Evolutionary conservation across 2,888 invertebrate genomes (phyloP), one percentile per base, ranked within the genome.

Genomic region (Ephialtes manifestator): DNA sequence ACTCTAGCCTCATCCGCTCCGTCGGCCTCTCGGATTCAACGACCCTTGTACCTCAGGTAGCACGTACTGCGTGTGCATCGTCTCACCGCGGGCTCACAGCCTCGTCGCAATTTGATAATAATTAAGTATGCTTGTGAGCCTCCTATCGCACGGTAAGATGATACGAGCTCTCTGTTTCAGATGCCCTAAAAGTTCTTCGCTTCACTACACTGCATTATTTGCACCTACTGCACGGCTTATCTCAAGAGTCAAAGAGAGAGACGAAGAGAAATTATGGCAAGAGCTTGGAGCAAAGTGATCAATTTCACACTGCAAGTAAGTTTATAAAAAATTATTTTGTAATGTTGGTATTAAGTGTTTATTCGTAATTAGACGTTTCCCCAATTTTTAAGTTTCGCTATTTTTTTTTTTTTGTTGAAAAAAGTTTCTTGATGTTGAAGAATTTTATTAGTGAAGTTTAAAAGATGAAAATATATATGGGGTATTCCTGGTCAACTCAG

Each of bases 91-190:
- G 74, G 63, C 68, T 65, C 24, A 20, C 31, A 10, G 46, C 60
- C 63, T 24, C 72, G 46, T 77, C 67, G 81, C 77, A 84, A 84
- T 84, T 81, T 84, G 81, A 84, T 84, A 78, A 84, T 84, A 84
- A 84, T 84, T 84, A 81, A 84, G 77, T 81, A 63, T 60, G 48
- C 81, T 48, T 55, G 65, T 48, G 81, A 77, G 80, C 79, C 43
- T 72, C 31, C 76, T 81, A 84, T 84, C 84, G 81, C 81, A 53
- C 72, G 72, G 81, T 81, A 84, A 81, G 63, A 76, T 74, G 82
- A 81, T 82, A 75, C 68, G 75, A 28, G 71, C 76, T 48, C 18
- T 71, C 35, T 53, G 43, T 75, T 74, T 39, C 28, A 24, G 85
- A 85, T 85, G 74, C 78, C 85, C 85, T 71, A 71, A 71, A 82